Percentiles rank a stretch among this genome's conserved stretches.
phyloP scores from a whole-genome alignment of 2,797 vertebrate species.

The Eremophila alpestris region DNA sequence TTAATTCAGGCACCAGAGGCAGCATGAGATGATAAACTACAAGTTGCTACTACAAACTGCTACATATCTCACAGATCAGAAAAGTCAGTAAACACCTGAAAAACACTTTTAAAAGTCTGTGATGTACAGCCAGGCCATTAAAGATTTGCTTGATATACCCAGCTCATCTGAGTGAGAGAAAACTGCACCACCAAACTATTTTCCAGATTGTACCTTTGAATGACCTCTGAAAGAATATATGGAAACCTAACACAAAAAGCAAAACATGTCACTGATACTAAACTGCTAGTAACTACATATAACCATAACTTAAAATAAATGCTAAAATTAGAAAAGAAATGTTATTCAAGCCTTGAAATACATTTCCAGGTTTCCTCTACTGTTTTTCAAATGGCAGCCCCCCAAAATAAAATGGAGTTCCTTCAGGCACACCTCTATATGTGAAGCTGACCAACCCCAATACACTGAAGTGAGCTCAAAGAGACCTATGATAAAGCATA shows the following conservation, averaged over 20 bases:
- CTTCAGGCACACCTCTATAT: background rate
- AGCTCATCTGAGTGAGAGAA: background rate
- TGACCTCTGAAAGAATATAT: background rate
- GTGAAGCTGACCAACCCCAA: background rate
- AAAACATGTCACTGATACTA: background rate
- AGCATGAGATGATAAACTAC: background rate
- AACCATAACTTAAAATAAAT: background rate
- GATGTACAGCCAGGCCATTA: background rate
- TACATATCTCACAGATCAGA: background rate
- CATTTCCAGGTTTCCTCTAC: background rate
- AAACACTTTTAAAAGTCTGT: background rate
- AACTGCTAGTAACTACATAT: background rate
- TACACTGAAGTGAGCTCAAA: background rate
- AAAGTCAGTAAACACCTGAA: background rate
- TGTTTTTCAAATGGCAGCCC: background rate
- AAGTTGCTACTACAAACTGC: background rate
- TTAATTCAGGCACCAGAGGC: background rate
- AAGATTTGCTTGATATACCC: background rate
- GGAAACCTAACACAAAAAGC: background rate
- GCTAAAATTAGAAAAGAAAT: background rate
- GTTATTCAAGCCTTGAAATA: background rate
- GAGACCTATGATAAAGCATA: background rate
- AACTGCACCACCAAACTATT: background rate
- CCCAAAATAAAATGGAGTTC: background rate
- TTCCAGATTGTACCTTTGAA: background rate